phyloP scores from a whole-genome alignment of 2,888 invertebrate genomes.

The Cataglyphis albicans region DNA sequence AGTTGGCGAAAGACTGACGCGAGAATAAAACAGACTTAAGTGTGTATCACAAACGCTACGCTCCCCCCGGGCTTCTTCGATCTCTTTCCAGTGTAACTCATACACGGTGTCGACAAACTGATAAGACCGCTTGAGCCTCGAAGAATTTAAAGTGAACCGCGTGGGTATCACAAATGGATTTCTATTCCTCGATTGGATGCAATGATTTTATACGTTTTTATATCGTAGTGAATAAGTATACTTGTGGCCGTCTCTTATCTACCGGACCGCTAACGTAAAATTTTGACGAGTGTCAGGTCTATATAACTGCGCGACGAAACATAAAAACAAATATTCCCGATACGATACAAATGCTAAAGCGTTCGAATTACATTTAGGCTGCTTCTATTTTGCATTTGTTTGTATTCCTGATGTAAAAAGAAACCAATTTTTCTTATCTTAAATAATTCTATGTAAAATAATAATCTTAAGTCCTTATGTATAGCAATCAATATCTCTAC shows the following conservation, averaged over 20 bases:
- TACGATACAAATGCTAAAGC: not conserved
- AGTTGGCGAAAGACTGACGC: conserved; percentile 12
- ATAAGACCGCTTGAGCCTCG: conserved; percentile 77
- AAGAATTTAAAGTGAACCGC: conserved; percentile 72
- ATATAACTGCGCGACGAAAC: not conserved
- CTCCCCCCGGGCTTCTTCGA: conserved; percentile 55
- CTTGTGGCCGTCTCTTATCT: conserved; percentile 4
- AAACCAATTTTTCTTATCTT: not conserved
- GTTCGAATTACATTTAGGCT: not conserved
- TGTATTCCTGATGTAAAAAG: not conserved
- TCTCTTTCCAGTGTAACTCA: conserved; percentile 68
- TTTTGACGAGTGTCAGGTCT: conserved; percentile 24
- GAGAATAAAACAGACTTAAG: conserved; percentile 39
- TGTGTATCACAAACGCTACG: conserved; percentile 53
- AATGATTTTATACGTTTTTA: conserved; percentile 47
- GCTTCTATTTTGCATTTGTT: not conserved
- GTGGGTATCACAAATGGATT: conserved; percentile 69
- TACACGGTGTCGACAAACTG: conserved; percentile 81
- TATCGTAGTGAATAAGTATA: conserved; percentile 7
- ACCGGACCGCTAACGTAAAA: conserved; percentile 14
- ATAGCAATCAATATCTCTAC: conserved; percentile 15
- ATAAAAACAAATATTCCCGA: conserved; percentile 2
- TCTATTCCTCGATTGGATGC: conserved; percentile 66
- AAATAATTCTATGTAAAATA: not conserved
- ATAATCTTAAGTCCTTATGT: not conserved